These are phyloP conservation scores for Myotis vivesi DNA, from an alignment of 2,797 vertebrate genomes.

Conservation along the genomic window DNA sequence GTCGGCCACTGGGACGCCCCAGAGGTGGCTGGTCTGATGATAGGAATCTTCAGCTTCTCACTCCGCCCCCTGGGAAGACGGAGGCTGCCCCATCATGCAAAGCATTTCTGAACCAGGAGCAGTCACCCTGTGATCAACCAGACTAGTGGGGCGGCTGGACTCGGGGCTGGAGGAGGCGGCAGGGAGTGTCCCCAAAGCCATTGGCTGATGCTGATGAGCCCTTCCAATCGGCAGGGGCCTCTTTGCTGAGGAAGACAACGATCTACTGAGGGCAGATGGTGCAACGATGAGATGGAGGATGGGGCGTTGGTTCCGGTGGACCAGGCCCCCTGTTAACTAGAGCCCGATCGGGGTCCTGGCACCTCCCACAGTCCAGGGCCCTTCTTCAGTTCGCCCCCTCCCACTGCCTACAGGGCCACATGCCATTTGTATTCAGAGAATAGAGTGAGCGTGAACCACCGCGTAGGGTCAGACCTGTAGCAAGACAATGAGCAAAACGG, in stretches of 20 bases:
- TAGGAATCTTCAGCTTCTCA: not conserved
- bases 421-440: not conserved
- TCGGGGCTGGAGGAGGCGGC: not conserved
- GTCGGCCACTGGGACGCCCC: not conserved
- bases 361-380: not conserved
- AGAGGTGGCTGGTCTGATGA: not conserved
- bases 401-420: not conserved
- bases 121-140: not conserved
- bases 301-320: not conserved
- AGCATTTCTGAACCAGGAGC: not conserved
- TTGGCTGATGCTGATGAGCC: no score
- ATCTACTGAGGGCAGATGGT: not conserved
- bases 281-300: not conserved
- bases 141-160: no score
- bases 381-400: not conserved
- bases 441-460: not conserved
- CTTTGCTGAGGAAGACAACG: not conserved
- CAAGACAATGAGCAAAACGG: not conserved
- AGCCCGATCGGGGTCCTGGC: not conserved
- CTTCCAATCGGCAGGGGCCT: no score
- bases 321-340: not conserved
- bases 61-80: not conserved
- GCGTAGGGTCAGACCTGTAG: not conserved
- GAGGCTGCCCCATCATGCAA: not conserved
- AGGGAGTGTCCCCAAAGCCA: not conserved